Conservation (phyloP, 2,113 vertebrate species). For the Osmerus mordax region DNA sequence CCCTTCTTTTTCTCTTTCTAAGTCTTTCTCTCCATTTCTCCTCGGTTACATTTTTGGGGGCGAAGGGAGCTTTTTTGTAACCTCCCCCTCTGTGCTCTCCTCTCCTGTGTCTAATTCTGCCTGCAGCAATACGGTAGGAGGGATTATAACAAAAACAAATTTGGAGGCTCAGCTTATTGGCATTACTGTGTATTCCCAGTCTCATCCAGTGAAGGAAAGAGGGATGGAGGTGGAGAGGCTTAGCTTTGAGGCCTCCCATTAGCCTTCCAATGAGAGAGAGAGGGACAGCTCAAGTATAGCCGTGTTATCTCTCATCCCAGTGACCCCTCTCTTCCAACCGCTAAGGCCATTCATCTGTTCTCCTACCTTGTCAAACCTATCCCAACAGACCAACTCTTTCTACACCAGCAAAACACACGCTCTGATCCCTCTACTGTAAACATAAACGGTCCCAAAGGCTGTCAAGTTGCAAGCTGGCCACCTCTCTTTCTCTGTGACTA, state of each 20-base stretch:
- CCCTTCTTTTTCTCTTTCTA: constrained; percentile 25
- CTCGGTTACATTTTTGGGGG: no score
- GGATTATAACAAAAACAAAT: constrained; percentile 39
- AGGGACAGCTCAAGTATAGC: constrained; percentile 36
- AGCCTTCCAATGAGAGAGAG: background rate
- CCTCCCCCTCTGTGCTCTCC: constrained; percentile 26
- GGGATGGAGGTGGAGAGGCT: background rate
- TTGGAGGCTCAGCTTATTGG: constrained; percentile 9
- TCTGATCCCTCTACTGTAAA: no score
- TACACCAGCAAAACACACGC: no score
- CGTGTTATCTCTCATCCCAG: no score
- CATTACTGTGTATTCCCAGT: background rate
- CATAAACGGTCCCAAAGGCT: no score
- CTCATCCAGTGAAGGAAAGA: background rate
- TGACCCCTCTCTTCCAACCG: no score
- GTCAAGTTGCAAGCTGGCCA: no score
- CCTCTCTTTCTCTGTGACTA: no score
- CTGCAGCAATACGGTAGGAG: constrained; percentile 17
- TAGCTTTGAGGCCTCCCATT: no score
- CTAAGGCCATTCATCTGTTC: no score
- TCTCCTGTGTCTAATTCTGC: constrained; percentile 17
- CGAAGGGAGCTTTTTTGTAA: constrained; percentile 36
- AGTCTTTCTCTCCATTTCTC: constrained; percentile 6
- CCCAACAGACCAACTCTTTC: no score
- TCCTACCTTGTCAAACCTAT: no score